Evolutionary conservation across 2,797 vertebrate species (phyloP), one percentile per base, ranked within the genome.

Genomic region (Linurgus olivaceus): DNA sequence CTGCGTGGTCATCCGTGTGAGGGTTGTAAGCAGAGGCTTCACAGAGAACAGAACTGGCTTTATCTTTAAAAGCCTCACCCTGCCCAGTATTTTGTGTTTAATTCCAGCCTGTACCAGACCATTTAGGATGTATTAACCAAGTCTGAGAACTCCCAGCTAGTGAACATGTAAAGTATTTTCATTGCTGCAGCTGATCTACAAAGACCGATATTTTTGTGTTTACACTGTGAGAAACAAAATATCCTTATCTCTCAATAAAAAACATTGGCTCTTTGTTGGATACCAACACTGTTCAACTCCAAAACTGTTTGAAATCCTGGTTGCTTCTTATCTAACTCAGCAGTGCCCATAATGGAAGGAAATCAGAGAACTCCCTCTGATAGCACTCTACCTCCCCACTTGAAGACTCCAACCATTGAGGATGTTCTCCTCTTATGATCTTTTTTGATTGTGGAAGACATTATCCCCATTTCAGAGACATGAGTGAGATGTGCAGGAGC

Each of bases 171-270:
- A 84, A 86, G n/a, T 77, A 59, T 91, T 93, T 94, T 94, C 59
- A 51, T 65, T 88, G 70, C 85, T 76, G 70, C 70, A 58, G 61
- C 88, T 94, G 90, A 96, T 97, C 93, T 96, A 57, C 55, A 89
- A 87, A 94, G 85, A 84, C 66, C 89, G 94, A 86, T 94, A 91
- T 93, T 94, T 88, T 94, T 45, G 21, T 88, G 78, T 96, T 95
- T 93, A 78, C 48, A 81, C 17, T 38, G 10, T 23, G 10, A 80
- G 48, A 96, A 95, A 59, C 55, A 93, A 95, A 93, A 89, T 83
- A 93, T 62, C 37, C 54, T 86, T 92, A 94, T 95, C 94, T 92
- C 23, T 20, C 6, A 11, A 75, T 70, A 73, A 12, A 90, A 90
- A 96, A 92, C 48, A 78, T 90, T 90, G 86, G 24, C 33, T 88